These are phyloP conservation scores for Bombylius discolor DNA, from an alignment of 2,888 invertebrate genomes.

Conservation along the genomic window DNA sequence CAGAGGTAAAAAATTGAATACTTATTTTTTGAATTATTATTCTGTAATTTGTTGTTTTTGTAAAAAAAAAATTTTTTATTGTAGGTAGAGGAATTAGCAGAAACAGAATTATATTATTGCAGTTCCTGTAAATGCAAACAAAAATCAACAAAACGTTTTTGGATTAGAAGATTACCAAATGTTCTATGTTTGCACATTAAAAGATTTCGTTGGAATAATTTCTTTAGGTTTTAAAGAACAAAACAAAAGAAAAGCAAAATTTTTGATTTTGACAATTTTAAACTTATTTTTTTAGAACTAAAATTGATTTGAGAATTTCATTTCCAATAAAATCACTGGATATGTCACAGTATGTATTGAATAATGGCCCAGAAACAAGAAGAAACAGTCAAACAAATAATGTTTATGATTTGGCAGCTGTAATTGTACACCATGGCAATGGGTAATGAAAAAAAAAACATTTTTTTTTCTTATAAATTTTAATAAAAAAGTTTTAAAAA, in stretches of 20 bases:
- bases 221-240: conserved; percentile 43
- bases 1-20: conserved; percentile 38
- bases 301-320: conserved; percentile 63
- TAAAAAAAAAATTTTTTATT: conserved; percentile 7
- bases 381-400: conserved; percentile 48
- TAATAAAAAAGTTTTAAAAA: not conserved
- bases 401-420: conserved; percentile 66
- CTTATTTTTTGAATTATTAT: not conserved
- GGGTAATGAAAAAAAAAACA: conserved; percentile 39
- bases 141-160: conserved; percentile 73
- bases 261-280: not conserved
- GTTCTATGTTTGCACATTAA: conserved; percentile 73
- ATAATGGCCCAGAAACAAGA: conserved; percentile 51
- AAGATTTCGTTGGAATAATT: conserved; percentile 70
- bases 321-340: conserved; percentile 64
- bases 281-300: conserved; percentile 39
- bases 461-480: not conserved
- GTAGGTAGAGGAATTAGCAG: conserved; percentile 65
- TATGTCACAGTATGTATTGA: conserved; percentile 62
- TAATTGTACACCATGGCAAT: conserved; percentile 70
- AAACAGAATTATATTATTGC: conserved; percentile 71
- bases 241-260: not conserved
- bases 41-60: too few species aligned
- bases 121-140: conserved; percentile 69
- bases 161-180: conserved; percentile 68